phyloP scores from a whole-genome alignment of 1,140 invertebrate genomes.

The Lutraria rhynchaena region DNA sequence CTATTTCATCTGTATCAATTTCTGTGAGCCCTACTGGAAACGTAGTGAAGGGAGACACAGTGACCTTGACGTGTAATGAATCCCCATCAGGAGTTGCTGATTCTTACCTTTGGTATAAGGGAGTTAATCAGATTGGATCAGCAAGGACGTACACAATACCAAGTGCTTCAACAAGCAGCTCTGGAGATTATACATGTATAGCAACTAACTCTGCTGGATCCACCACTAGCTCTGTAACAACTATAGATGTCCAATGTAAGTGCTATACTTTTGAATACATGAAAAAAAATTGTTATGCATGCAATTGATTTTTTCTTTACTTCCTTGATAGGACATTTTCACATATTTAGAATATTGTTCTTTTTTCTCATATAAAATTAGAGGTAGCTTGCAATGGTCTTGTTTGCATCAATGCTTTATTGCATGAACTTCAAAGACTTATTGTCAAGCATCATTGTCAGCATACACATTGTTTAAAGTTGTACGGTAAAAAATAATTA shows the following conservation, averaged over 20 bases:
- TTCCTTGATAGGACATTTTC: too few relatives aligned
- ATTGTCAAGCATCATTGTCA: too few relatives aligned
- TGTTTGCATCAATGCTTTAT: too few relatives aligned
- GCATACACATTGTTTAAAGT: too few relatives aligned
- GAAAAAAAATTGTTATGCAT: too few relatives aligned
- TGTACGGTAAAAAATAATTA: too few relatives aligned
- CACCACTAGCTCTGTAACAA: background rate
- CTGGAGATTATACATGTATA: conserved; percentile 20
- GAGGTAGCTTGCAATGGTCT: too few relatives aligned
- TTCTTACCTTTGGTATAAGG: background rate
- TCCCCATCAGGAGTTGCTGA: conserved; percentile 13
- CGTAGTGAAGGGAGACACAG: background rate
- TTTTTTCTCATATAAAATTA: too few relatives aligned
- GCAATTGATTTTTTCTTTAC: too few relatives aligned
- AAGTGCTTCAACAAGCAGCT: background rate
- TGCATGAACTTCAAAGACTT: too few relatives aligned
- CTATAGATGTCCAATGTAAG: conserved; percentile 31
- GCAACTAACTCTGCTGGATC: conserved; percentile 5
- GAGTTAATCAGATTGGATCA: background rate
- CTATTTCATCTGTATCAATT: background rate
- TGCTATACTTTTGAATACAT: background rate
- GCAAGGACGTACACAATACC: background rate
- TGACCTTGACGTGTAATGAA: conserved; percentile 41
- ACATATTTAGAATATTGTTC: too few relatives aligned
- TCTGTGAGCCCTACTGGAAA: background rate